Percentiles rank a stretch among this genome's conserved stretches.
Conservation (phyloP, 2,797 vertebrate genomes). For the Pangasius sanitwongsei region DNA sequence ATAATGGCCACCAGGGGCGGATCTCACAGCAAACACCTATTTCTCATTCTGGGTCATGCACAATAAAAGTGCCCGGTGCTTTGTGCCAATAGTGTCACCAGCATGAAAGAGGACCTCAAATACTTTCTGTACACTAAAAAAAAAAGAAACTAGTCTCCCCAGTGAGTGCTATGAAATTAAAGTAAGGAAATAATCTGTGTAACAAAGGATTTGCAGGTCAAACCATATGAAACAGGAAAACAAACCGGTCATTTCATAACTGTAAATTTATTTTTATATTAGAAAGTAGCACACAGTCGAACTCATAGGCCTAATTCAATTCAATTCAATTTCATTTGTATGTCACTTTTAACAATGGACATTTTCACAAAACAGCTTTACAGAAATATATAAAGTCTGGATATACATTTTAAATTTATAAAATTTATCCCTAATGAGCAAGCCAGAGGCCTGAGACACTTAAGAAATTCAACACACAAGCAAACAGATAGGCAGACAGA, state of each 20-base stretch:
- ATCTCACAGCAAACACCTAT: slow-evolving; percentile 46
- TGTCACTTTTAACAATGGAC: not conserved
- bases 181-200: not conserved
- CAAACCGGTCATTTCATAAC: not conserved
- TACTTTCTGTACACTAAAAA: slow-evolving; percentile 10
- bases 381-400: not conserved
- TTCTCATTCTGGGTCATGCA: slow-evolving; percentile 37
- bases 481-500: not conserved
- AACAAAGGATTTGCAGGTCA: not conserved
- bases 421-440: not conserved
- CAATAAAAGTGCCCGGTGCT: slow-evolving; percentile 24
- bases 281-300: too few relatives aligned
- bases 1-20: slow-evolving; percentile 35
- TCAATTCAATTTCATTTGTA: not conserved
- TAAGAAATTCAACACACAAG: not conserved
- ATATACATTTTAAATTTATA: not conserved
- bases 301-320: not conserved
- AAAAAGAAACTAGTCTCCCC: not conserved
- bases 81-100: slow-evolving; percentile 20
- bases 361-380: not conserved
- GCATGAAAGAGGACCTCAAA: not conserved
- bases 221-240: not conserved
- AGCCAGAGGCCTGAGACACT: not conserved
- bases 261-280: not conserved
- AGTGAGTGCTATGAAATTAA: too few relatives aligned